Evolutionary conservation across 2,888 invertebrate species (phyloP).

Genomic region (Subacronicta megacephala): DNA sequence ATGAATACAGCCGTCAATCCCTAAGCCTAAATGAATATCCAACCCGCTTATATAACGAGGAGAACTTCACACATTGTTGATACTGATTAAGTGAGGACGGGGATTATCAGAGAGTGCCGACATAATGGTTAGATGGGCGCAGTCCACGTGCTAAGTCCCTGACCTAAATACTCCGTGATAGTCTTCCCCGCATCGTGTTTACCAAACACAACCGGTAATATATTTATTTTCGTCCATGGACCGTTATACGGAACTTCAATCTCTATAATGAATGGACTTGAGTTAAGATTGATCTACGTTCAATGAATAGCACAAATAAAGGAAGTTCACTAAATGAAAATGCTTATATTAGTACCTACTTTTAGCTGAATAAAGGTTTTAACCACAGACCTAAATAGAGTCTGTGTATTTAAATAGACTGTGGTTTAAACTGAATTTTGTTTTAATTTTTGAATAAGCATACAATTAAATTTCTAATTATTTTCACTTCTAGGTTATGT

Average conservation of each 20-base stretch:
- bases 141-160: conserved; percentile 68
- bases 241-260: conserved; percentile 40
- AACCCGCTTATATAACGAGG: conserved; percentile 42
- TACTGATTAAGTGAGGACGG: conserved; percentile 66
- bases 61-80: conserved; percentile 56
- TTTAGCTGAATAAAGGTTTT: too few relatives aligned
- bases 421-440: too few relatives aligned
- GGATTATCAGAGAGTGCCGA: conserved; percentile 65
- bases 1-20: not conserved
- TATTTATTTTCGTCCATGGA: conserved; percentile 48
- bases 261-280: conserved; percentile 32
- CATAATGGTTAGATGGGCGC: conserved; percentile 67
- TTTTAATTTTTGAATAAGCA: too few relatives aligned
- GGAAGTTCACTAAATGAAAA: too few relatives aligned
- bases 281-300: conserved; percentile 9
- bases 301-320: not conserved
- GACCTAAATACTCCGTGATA: conserved; percentile 69
- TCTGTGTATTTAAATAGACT: too few relatives aligned
- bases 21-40: conserved; percentile 51
- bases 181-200: conserved; percentile 59
- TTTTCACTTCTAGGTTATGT: too few relatives aligned
- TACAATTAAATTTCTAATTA: too few relatives aligned
- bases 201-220: conserved; percentile 52
- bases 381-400: too few relatives aligned
- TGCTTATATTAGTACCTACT: too few relatives aligned